Evolutionary conservation across 35 echinoderm and acorn worm genomes (phyloP).

Genomic region (Lytechinus variegatus): DNA sequence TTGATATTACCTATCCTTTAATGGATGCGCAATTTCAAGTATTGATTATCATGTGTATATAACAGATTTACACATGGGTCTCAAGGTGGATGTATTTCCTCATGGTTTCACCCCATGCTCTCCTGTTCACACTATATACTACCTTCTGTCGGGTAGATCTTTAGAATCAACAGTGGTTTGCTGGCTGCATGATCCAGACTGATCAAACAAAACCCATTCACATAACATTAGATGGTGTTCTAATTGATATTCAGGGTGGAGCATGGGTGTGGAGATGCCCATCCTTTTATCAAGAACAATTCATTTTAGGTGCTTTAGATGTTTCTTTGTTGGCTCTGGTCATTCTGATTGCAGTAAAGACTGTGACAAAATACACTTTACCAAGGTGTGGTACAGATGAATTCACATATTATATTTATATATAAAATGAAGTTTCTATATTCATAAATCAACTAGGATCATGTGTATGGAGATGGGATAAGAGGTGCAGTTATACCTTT

Average conservation of each 20-base stretch:
- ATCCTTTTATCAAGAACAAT: no score
- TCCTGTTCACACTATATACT: not conserved
- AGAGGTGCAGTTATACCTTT: no score
- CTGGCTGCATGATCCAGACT: not conserved
- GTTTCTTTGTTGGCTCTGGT: no score
- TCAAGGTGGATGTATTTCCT: not conserved
- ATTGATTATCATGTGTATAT: constrained; percentile 21
- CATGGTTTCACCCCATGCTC: not conserved
- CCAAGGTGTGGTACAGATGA: no score
- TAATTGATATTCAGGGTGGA: not conserved
- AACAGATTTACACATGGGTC: constrained; percentile 17
- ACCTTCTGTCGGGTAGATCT: not conserved
- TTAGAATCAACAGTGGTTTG: not conserved
- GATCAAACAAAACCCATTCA: not conserved
- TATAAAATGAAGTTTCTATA: not conserved
- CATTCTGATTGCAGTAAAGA: no score
- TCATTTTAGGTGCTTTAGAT: no score
- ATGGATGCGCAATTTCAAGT: constrained; percentile 14
- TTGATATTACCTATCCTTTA: not conserved
- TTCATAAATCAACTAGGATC: not conserved
- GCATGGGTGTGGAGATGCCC: not conserved
- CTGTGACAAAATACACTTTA: no score
- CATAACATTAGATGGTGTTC: not conserved
- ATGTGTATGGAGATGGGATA: not conserved
- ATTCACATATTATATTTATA: no score